Conservation (phyloP, 1,140 invertebrate genomes). For the Cyrtorhinus lividipennis region DNA sequence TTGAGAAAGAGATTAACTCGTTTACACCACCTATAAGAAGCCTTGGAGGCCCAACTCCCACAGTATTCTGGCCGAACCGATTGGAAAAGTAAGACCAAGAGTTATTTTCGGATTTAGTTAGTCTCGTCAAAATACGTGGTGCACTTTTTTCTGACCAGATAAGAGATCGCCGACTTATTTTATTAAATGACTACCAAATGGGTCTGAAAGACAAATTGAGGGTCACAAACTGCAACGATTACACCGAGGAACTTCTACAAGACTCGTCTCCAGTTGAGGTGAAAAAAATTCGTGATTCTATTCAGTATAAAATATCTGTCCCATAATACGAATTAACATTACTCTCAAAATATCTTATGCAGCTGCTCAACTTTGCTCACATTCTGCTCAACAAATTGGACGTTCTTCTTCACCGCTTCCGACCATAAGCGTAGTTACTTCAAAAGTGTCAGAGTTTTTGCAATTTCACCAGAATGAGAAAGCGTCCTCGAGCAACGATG, state of each 20-base stretch:
- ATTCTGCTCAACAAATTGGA: constrained; percentile 47
- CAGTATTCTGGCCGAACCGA: constrained; percentile 35
- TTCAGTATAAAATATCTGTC: too few species aligned
- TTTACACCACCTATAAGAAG: constrained; percentile 46
- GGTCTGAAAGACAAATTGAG: neutral
- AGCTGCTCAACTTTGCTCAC: constrained; percentile 46
- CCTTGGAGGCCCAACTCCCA: constrained; percentile 43
- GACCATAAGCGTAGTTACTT: neutral
- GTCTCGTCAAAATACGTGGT: constrained; percentile 33
- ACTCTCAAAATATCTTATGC: constrained; percentile 32
- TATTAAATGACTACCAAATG: neutral
- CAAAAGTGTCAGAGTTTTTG: constrained; percentile 24
- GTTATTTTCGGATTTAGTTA: too few species aligned
- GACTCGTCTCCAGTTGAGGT: constrained; percentile 16
- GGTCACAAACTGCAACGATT: neutral
- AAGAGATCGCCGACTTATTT: neutral
- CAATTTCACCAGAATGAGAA: constrained; percentile 25
- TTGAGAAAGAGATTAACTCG: constrained; percentile 41
- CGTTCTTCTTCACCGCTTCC: constrained; percentile 25
- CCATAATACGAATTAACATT: too few species aligned
- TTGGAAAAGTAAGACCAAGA: constrained; percentile 20
- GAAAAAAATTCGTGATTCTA: too few species aligned
- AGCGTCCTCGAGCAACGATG: constrained; percentile 26
- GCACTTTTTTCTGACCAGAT: too few species aligned
- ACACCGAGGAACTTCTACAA: constrained; percentile 23